These are phyloP conservation scores for Leucopsar rothschildi DNA, from an alignment of 2,113 vertebrate species.

Conservation along the genomic window DNA sequence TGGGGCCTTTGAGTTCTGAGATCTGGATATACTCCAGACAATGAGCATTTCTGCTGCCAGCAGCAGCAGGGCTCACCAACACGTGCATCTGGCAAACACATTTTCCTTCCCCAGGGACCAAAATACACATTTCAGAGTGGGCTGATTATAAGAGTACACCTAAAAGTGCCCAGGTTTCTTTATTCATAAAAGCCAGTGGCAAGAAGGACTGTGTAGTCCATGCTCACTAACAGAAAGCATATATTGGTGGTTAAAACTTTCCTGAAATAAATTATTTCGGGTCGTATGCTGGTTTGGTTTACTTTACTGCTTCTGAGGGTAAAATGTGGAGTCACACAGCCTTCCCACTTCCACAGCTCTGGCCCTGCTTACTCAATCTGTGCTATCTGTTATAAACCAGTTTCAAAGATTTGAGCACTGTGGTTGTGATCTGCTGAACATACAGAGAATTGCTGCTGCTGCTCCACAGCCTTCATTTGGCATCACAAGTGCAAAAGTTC, in stretches of 20 bases:
- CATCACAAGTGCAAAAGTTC: neutral
- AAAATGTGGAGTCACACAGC: neutral
- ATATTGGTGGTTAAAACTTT: neutral
- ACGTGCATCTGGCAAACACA: neutral
- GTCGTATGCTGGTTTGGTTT: neutral
- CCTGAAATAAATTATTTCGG: neutral
- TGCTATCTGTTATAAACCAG: neutral
- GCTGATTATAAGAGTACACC: neutral
- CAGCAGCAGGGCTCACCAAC: neutral
- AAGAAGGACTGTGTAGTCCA: neutral
- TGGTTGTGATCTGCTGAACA: neutral
- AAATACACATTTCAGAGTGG: neutral
- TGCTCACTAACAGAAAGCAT: neutral
- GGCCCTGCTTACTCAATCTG: neutral
- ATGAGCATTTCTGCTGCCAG: neutral
- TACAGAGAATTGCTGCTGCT: neutral
- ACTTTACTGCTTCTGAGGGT: neutral
- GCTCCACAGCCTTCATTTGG: neutral
- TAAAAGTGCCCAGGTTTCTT: neutral
- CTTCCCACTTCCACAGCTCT: neutral
- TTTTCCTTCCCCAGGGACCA: neutral
- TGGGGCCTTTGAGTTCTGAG: neutral
- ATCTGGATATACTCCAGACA: neutral
- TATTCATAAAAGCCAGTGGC: neutral
- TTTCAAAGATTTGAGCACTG: neutral